Evolutionary conservation across 2,113 vertebrate genomes (phyloP).

Genomic region (Grallaria varia): DNA sequence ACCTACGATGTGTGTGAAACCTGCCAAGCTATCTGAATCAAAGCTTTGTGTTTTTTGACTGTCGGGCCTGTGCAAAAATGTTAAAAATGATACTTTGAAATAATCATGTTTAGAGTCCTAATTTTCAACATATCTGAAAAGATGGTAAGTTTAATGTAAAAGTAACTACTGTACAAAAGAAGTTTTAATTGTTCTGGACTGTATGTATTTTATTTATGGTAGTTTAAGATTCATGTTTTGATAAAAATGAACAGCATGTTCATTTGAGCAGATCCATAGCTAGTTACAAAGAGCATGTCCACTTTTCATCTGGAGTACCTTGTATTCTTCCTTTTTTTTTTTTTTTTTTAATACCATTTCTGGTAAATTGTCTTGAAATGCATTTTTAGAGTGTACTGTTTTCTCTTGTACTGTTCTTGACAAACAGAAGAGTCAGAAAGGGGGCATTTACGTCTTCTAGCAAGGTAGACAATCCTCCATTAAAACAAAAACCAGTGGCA

Average conservation of each 20-base stretch:
- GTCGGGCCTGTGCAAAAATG: conserved; percentile 88
- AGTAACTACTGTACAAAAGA: conserved; percentile 83
- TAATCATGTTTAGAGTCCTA: conserved; percentile 82
- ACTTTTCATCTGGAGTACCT: conserved; percentile 45
- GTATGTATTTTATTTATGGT: conserved; percentile 89
- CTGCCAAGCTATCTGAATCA: conserved; percentile 72
- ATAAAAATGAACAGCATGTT: conserved; percentile 85
- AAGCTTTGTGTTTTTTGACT: conserved; percentile 77
- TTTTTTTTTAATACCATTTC: conserved; percentile 40
- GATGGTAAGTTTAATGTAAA: conserved; percentile 86
- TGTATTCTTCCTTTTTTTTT: background rate
- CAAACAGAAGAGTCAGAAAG: conserved; percentile 54
- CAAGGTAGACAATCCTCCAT: conserved; percentile 74
- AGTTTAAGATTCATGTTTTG: conserved; percentile 87
- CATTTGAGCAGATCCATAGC: conserved; percentile 75
- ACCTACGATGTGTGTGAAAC: conserved; percentile 69
- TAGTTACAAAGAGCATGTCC: conserved; percentile 66
- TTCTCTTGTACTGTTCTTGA: conserved; percentile 68
- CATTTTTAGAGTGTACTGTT: conserved; percentile 61
- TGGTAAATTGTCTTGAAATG: conserved; percentile 61
- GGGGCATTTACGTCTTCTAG: conserved; percentile 43
- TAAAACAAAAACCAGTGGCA: conserved; percentile 39
- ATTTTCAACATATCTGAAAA: conserved; percentile 86
- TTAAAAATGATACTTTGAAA: conserved; percentile 84
- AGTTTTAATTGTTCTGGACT: conserved; percentile 78